Evolutionary conservation across 2,888 invertebrate genomes (phyloP), one percentile per base, ranked within the genome.

Genomic region (Dione juno): DNA sequence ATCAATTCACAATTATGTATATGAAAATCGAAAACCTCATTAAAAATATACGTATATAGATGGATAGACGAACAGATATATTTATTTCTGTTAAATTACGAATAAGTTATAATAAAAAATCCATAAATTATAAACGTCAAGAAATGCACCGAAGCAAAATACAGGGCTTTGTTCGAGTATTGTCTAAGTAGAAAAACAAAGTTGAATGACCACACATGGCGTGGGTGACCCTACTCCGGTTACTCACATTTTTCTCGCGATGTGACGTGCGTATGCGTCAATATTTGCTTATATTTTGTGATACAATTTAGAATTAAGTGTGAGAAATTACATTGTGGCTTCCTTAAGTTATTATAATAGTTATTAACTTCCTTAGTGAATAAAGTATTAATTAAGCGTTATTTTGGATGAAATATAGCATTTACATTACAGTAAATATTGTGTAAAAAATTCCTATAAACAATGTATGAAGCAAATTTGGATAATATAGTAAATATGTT

Each of bases 191-290:
- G 75, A 87, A 86, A 87, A 86, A 87, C 84, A 86, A 88, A 88
- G 88, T 86, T 88, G 86, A 88, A 79, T 86, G 88, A 85, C 88
- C 88, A 88, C 83, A 82, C 80, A 79, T 78, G 79, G 76, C 74
- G 80, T 79, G 77, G 78, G 79, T 77, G 74, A 77, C 77, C 79
- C 74, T 75, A 75, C 74, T 72, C 75, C 66, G 73, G 66, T 74
- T 76, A 75, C 71, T 75, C 72, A 67, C 66, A 74, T 71, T 75
- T 69, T 69, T 71, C 64, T 64, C 73, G 70, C 74, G 70, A 68
- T 69, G 70, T 69, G 57, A 72, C 67, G 52, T 67, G 54, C 54
- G 53, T 28, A 37, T 59, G 70, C 65, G 71, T 69, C 69, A 72
- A 69, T 74, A 74, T 72, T 72, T 67, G 57, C 19, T 70, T 66